Percentiles rank a stretch among this genome's conserved stretches.
Evolutionary conservation across 2,113 vertebrate species (phyloP).

Genomic region (Crypturellus undulatus): DNA sequence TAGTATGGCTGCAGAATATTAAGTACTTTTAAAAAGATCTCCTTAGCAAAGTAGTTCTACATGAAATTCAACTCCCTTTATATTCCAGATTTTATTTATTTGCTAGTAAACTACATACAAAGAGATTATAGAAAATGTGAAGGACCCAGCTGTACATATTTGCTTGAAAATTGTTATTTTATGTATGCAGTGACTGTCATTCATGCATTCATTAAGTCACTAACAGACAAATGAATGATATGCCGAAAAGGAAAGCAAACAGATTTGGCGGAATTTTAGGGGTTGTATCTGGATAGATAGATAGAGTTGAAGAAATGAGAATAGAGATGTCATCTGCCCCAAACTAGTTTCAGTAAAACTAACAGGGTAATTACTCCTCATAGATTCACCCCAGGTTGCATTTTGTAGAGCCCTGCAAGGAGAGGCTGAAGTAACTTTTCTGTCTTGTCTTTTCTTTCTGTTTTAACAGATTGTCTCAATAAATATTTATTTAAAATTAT

Average conservation of each 20-base stretch:
- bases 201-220: not conserved
- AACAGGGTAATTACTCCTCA: accelerated
- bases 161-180: not conserved
- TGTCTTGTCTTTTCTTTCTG: not conserved
- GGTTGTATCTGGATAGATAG: not conserved
- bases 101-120: not conserved
- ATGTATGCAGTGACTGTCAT: not conserved
- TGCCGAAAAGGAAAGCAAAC: not conserved
- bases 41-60: not conserved
- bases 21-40: not conserved
- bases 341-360: not conserved
- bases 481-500: not conserved
- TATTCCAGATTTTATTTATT: not conserved
- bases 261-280: not conserved
- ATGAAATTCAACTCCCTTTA: not conserved
- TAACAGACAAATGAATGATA: not conserved
- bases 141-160: accelerated
- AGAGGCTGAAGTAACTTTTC: not conserved
- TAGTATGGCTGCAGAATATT: not conserved
- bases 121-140: not conserved
- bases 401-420: not conserved
- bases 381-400: not conserved
- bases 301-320: not conserved
- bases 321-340: not conserved
- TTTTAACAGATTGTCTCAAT: not conserved